Base-by-base conservation (phyloP, 2,113 vertebrate genomes). In the Thamnophis sirtalis region DNA sequence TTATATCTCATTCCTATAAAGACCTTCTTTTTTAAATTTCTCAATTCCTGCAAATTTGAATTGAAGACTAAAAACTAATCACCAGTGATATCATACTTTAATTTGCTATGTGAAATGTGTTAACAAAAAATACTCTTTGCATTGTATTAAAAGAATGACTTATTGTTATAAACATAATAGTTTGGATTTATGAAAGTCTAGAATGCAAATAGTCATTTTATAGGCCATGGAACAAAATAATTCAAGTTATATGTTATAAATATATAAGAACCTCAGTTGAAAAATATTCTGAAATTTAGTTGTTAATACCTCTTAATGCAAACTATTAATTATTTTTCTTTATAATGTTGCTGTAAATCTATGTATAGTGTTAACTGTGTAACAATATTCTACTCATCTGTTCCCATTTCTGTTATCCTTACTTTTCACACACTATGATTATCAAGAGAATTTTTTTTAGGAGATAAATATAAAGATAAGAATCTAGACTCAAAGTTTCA, bases 391-490 rank as follows among this genome's bases (percentile, higher is more conserved):
- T 90, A 11, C 28, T 9, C 9, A 54, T 54, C 51, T 50, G 15
- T 63, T 28, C 17, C n/a, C 26, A 53, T 87, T 91, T 56, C 55
- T 28, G 28, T n/a, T 0, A 0, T 28, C 17, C 1, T 92, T 91
- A 11, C 56, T 92, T 4, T 91, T 95, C 43, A 22, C 17, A 43
- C 43, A 51, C 28, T 21, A 54, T 92, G 4, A 21, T 91, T 92
- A 93, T 95, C 88, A 92, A 84, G 26, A 13, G 1, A 56, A 24
- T 4, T 84, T 90, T 84, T 90, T 91, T 92, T 0, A 54, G 50
- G 51, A 73, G 50, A 13, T 86, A 54, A 86, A n/a, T 93, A 24
- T 86, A 92, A 84, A 53, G 90, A 7, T 48, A 93, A 90, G 86
- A 1, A 7, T 90, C 92, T 51, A 54, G 6, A 89, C 43, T 93